phyloP scores from a whole-genome alignment of 2,113 vertebrate genomes.

The Daubentonia madagascariensis region DNA sequence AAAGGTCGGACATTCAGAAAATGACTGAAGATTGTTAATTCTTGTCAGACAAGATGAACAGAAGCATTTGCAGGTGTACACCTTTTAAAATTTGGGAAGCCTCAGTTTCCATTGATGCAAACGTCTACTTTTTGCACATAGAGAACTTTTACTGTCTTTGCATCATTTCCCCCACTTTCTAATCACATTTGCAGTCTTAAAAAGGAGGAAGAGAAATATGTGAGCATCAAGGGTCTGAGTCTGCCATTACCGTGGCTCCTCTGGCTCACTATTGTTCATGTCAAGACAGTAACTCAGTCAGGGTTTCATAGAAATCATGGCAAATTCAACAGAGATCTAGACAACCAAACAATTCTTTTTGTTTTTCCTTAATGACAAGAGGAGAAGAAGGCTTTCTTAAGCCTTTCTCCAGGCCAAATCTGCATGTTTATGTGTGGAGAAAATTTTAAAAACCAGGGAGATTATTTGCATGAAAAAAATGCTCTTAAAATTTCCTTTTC shows the following conservation, averaged over 20 bases:
- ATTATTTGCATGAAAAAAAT: not conserved
- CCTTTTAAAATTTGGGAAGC: constrained; percentile 81
- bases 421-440: not conserved
- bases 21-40: constrained; percentile 71
- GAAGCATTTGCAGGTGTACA: constrained; percentile 87
- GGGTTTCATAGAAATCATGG: not conserved
- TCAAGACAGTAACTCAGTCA: not conserved
- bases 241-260: not conserved
- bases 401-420: not conserved
- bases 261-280: not conserved
- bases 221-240: not conserved
- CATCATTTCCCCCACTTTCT: not conserved
- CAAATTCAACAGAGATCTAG: not conserved
- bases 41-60: constrained; percentile 81
- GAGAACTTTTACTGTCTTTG: constrained; percentile 48
- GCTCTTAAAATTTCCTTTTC: not conserved
- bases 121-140: constrained; percentile 64
- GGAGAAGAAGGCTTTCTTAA: not conserved
- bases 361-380: not conserved
- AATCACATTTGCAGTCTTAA: not conserved
- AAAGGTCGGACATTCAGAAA: constrained; percentile 75
- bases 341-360: not conserved
- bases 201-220: not conserved
- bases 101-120: constrained; percentile 63
- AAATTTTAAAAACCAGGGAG: not conserved